Base-by-base conservation (phyloP, 2,888 invertebrate genomes). In the Halictus ligatus region DNA sequence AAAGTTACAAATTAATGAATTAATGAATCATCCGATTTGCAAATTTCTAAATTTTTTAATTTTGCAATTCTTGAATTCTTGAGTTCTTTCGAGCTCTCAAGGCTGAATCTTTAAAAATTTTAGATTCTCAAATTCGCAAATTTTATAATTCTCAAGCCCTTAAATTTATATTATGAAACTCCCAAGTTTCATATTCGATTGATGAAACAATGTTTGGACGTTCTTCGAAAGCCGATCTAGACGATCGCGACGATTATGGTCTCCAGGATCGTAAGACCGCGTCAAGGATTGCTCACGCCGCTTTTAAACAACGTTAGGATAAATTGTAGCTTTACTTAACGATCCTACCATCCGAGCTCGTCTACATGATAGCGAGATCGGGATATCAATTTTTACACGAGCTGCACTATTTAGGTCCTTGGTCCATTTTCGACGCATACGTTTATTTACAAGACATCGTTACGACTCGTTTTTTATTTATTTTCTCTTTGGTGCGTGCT, bases 321-420 rank as follows among this genome's bases (percentile, higher is more conserved):
- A 93, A 93, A 92, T 93, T 91, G 90, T 92, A 93, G 89, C 90
- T 92, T 92, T 93, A 92, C 90, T 93, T 93, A 92, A 85, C 89
- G 90, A 89, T 89, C 89, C 93, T 93, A 93, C 88, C 89, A 90
- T 89, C 89, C 90, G 87, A 89, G 84, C 89, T 90, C 84, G 80
- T 88, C 84, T 86, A 89, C 83, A 46, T 80, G 75, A 89, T 80
- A 83, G 82, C 89, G 86, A 86, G 83, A 81, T 85, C 84, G 86
- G 89, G 88, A 81, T 84, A 83, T 91, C 88, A 85, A 91, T 89
- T 90, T 69, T 90, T 89, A 91, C 89, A 89, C 89, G 89, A 89
- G 89, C 90, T 88, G 89, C 88, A 87, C 92, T 92, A 92, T 90
- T 89, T 90, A 92, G 87, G 92, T 89, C 91, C 90, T 92, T 92